Conservation (phyloP, 2,113 vertebrate genomes). For the Prunella himalayana region DNA sequence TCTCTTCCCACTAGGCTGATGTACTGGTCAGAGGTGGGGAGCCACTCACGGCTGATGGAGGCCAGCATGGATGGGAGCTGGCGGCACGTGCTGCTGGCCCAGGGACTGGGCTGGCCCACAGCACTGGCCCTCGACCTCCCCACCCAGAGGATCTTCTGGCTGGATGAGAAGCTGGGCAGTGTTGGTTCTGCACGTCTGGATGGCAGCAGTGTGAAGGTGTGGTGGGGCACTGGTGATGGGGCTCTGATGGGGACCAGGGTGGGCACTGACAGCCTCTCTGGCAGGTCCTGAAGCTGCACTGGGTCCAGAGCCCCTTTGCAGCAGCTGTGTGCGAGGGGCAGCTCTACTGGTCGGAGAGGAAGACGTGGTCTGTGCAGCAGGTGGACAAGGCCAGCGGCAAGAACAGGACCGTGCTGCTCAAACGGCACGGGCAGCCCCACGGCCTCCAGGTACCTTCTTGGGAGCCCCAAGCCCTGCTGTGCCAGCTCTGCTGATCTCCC, state of each 20-base stretch:
- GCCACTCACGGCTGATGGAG: slow-evolving; percentile 76
- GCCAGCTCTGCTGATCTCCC: not conserved
- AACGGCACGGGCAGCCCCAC: slow-evolving; percentile 81
- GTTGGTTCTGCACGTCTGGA: slow-evolving; percentile 82
- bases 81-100: slow-evolving; percentile 71
- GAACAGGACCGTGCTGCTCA: slow-evolving; percentile 79
- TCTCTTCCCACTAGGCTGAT: slow-evolving; percentile 74
- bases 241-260: fast-evolving
- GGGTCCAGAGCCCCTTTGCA: slow-evolving; percentile 82
- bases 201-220: slow-evolving; percentile 79
- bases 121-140: slow-evolving; percentile 81
- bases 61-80: slow-evolving; percentile 86
- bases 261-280: not conserved
- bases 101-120: slow-evolving; percentile 82
- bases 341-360: slow-evolving; percentile 88
- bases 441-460: slow-evolving; percentile 79
- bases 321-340: slow-evolving; percentile 82
- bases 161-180: slow-evolving; percentile 84
- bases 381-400: slow-evolving; percentile 84
- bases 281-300: slow-evolving; percentile 81
- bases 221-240: not conserved
- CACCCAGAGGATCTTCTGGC: slow-evolving; percentile 85
- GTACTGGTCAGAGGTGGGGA: slow-evolving; percentile 89
- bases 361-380: slow-evolving; percentile 78
- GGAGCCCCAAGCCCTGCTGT: not conserved